Conservation (phyloP, 2,888 invertebrate genomes). For the Diarsia dahlii region DNA sequence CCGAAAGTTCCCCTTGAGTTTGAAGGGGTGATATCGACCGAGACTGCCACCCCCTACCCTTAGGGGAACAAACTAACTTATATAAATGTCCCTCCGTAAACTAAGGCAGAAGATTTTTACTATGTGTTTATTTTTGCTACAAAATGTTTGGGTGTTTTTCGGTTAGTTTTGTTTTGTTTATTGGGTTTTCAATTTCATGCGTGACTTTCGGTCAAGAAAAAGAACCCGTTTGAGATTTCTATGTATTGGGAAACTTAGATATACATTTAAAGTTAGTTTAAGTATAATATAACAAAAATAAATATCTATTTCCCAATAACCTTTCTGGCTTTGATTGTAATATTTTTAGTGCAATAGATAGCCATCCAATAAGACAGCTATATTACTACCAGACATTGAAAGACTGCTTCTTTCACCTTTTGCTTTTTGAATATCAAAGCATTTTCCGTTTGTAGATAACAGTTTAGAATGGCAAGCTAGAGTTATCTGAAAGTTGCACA, state of each 20-base stretch:
- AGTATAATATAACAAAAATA: too few species aligned
- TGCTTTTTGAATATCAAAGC: background rate
- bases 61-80: slow-evolving; percentile 62
- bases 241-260: background rate
- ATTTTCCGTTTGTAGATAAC: background rate
- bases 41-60: slow-evolving; percentile 38
- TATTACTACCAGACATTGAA: background rate
- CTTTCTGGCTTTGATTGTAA: background rate
- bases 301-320: background rate
- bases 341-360: background rate
- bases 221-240: background rate
- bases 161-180: slow-evolving; percentile 36
- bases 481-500: background rate
- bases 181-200: slow-evolving; percentile 19
- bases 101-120: slow-evolving; percentile 58
- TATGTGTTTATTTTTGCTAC: slow-evolving; percentile 58
- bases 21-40: slow-evolving; percentile 68
- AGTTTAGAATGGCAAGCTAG: background rate
- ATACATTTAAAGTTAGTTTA: too few species aligned
- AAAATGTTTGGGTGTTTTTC: slow-evolving; percentile 36
- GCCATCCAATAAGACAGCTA: background rate
- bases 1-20: slow-evolving; percentile 45
- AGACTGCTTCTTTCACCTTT: background rate
- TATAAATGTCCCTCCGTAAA: slow-evolving; percentile 58
- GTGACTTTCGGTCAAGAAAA: background rate